Base-by-base conservation (phyloP, 2,797 vertebrate species). In the Malurus splendens region DNA sequence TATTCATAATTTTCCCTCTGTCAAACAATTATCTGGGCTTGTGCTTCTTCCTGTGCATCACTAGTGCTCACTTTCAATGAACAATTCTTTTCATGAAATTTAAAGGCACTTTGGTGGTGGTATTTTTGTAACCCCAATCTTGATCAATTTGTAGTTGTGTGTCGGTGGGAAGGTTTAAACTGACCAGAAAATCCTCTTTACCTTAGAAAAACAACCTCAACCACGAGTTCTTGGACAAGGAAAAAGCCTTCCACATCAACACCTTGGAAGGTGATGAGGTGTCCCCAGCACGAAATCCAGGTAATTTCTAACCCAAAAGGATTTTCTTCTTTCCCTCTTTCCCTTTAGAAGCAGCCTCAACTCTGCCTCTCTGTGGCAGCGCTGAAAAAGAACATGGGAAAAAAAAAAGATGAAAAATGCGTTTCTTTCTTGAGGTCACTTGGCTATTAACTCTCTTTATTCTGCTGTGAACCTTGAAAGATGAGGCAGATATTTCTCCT, bases 331-430 rank as follows among this genome's bases (percentile, higher is more conserved):
- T 66, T 41, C 12, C 1, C 38, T 23, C 55, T 27, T 86, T 20
- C 8, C 48, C 3, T 28, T 52, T 18, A 33, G 67, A 62, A 90
- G 59, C 36, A 79, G 86, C 56, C 83, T 90, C 92, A 86, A 82
- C 42, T 82, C 78, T 91, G 93, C 94, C 92, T 4, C 93, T 59
- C 50, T 85, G 93, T 94, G 94, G 88, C 72, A 76, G 82, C 2
- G 14, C 42, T 62, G 91, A 20, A 81, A 78, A 89, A 75, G 52
- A 62, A n/a, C 45, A 70, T 0, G 61, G 27, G n/a, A n/a, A 20
- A 7, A 22, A 32, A 47, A 39, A 25, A 42, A 14, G 38, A 74
- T 52, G 54, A 60, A 73, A 32, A 9, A 60, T 27, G 25, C 9
- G 30, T 41, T 79, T 13, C 18, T 66, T 51, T 16, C 30, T 33